These are phyloP conservation scores for Etheostoma perlongum DNA, from an alignment of 2,797 vertebrate species.

Conservation along the genomic window DNA sequence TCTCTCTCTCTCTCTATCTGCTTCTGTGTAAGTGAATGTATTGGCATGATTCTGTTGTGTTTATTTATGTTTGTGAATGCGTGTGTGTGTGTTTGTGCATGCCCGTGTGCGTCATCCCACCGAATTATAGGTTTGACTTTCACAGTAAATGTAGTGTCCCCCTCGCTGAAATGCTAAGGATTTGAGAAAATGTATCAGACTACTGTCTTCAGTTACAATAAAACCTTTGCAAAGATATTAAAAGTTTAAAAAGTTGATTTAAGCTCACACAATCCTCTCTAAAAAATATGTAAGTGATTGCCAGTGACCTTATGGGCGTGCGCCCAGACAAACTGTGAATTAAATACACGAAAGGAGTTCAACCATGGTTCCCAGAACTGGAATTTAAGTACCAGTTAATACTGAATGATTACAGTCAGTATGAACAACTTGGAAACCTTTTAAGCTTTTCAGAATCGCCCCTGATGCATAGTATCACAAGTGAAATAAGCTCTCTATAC, in stretches of 20 bases:
- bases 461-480: conserved; percentile 19
- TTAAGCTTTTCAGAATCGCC: conserved; percentile 21
- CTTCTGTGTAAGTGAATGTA: conserved; percentile 32
- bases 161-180: conserved; percentile 43
- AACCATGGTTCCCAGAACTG: conserved; percentile 12
- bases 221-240: conserved; percentile 17
- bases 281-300: conserved; percentile 32
- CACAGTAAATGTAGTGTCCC: conserved; percentile 59
- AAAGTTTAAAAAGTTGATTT: conserved; percentile 29
- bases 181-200: conserved; percentile 44
- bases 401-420: conserved; percentile 4
- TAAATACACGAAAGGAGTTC: conserved; percentile 27
- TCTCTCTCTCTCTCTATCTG: conserved; percentile 21
- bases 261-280: conserved; percentile 15
- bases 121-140: conserved; percentile 75
- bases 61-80: conserved; percentile 52
- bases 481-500: conserved; percentile 32
- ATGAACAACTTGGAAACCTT: conserved; percentile 23
- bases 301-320: conserved; percentile 8
- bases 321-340: conserved; percentile 9
- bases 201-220: conserved; percentile 31
- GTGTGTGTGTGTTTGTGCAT: conserved; percentile 51
- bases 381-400: conserved; percentile 17
- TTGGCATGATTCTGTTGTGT: conserved; percentile 55
- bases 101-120: conserved; percentile 56